Base-by-base conservation (phyloP, 2,113 vertebrate species). In the Nesogale talazaci region DNA sequence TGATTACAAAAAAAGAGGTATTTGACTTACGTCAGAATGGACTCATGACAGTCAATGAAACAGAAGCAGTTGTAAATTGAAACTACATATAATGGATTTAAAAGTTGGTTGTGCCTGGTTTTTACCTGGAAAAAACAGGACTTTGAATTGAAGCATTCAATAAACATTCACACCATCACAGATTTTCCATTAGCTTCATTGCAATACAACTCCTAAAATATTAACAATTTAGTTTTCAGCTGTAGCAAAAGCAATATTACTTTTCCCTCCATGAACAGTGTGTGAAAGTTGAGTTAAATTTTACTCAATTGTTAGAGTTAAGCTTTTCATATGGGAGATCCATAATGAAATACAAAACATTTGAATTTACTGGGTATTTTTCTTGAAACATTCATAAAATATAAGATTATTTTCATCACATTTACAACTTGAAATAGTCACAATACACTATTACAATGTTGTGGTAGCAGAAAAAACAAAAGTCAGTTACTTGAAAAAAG, bases 331-430 rank as follows among this genome's bases (percentile, higher is more conserved):
- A 69, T 14, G 85, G 59, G 15, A 94, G 36, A n/a, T 14, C 94
- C 31, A 65, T 63, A 82, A 74, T 69, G 82, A 88, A 95, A 83
- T 63, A 87, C 20, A 61, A 91, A 92, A 84, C 31, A 76, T 83
- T 95, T 93, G 38, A 77, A 91, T 88, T 94, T 89, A 83, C 10
- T 76, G 92, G 86, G 70, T 78, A n/a, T 76, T 93, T 94, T 93
- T 82, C 78, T 93, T 87, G 84, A 42, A 91, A 94, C 52, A 95
- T 92, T 72, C 92, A 92, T 94, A 74, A 94, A 52, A 38, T 91
- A 75, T 83, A 88, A 95, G 96, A 86, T 84, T 91, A 91, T 92
- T 95, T 92, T 70, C 61, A 94, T 92, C 91, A 42, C 15, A 89
- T 92, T 90, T 91, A 79, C 52, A 94, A 80, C n/a, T 86, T 65